phyloP scores from a whole-genome alignment of 1,140 invertebrate species.

The Drosophila serrata region DNA sequence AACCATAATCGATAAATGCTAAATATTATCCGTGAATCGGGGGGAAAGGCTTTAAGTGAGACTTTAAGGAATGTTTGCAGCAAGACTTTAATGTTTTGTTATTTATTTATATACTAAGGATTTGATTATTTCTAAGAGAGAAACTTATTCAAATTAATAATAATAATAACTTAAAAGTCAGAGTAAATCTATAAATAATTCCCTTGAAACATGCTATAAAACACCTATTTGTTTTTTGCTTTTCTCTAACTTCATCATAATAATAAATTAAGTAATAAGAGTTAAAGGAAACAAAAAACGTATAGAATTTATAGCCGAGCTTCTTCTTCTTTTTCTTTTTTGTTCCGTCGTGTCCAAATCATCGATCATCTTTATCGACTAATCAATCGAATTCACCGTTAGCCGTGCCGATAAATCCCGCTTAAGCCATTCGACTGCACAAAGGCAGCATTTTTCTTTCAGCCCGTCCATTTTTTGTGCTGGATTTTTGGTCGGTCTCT shows the following conservation, averaged over 20 bases:
- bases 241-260: neutral
- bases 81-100: neutral
- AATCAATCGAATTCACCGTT: slow-evolving; percentile 64
- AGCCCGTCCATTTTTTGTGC: slow-evolving; percentile 14
- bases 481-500: slow-evolving; percentile 11
- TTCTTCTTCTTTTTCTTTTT: no score
- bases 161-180: neutral
- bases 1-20: slow-evolving; percentile 39
- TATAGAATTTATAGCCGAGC: neutral
- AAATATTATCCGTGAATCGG: no score
- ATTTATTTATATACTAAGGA: neutral
- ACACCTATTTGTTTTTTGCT: neutral
- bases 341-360: slow-evolving; percentile 33
- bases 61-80: neutral
- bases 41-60: neutral
- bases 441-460: slow-evolving; percentile 24
- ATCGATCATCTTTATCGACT: slow-evolving; percentile 67
- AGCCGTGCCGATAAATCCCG: slow-evolving; percentile 28
- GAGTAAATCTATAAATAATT: neutral
- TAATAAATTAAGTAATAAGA: neutral
- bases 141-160: neutral
- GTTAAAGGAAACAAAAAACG: neutral
- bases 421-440: slow-evolving; percentile 46
- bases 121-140: neutral
- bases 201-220: neutral